These are phyloP conservation scores for Spisula solida DNA, from an alignment of 2,888 invertebrate genomes.

Conservation along the genomic window DNA sequence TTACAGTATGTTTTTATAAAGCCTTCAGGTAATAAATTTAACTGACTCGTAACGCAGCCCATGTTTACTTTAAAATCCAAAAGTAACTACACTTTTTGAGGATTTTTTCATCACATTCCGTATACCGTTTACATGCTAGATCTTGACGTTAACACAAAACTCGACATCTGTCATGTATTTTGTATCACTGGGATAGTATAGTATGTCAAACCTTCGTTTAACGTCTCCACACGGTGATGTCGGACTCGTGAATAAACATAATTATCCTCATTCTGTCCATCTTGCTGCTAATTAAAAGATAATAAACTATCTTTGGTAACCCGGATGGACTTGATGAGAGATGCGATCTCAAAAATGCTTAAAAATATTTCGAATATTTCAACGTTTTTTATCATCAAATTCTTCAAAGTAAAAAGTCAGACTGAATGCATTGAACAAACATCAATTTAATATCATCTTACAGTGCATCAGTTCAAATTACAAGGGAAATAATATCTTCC, in stretches of 20 bases:
- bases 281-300: conserved; percentile 9
- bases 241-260: not conserved
- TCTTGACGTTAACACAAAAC: conserved; percentile 7
- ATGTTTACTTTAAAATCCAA: not conserved
- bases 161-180: conserved; percentile 28
- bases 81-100: not conserved
- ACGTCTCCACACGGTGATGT: not conserved
- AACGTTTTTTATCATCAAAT: not conserved
- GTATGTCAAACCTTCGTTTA: not conserved
- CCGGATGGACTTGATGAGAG: not conserved
- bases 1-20: not conserved
- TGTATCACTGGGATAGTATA: conserved; percentile 13
- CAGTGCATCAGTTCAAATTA: too few species aligned
- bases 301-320: not conserved
- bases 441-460: too few species aligned
- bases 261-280: not conserved
- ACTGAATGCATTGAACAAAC: not conserved
- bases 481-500: too few species aligned
- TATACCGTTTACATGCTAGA: not conserved
- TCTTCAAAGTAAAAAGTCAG: not conserved
- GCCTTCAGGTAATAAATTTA: not conserved
- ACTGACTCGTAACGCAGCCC: not conserved
- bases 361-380: not conserved
- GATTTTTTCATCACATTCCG: not conserved
- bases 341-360: not conserved